Conservation (phyloP, 2,888 invertebrate genomes). For the Nycteola revayana region DNA sequence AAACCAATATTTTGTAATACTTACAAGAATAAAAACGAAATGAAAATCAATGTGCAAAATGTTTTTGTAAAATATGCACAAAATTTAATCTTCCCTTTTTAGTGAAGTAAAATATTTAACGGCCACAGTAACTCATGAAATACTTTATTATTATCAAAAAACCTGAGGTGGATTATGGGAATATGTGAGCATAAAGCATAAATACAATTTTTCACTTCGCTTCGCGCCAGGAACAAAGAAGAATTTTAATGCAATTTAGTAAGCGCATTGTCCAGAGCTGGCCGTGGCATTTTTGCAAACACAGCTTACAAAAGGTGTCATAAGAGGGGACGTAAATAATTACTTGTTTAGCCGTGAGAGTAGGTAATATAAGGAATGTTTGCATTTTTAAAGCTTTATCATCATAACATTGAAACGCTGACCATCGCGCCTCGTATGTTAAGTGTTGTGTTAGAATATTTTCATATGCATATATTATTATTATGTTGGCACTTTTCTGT, state of each 20-base stretch:
- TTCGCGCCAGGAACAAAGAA: constrained; percentile 42
- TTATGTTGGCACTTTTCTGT: no score
- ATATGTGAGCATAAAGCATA: constrained; percentile 31
- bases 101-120: constrained; percentile 17
- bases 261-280: constrained; percentile 40
- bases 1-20: no score
- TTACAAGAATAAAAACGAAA: no score
- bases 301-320: constrained; percentile 45
- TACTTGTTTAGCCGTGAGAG: constrained; percentile 28
- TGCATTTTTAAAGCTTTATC: no score
- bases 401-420: no score
- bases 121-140: constrained; percentile 15
- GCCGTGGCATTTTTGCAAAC: constrained; percentile 39
- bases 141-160: constrained; percentile 25
- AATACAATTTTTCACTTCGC: constrained; percentile 53
- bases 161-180: constrained; percentile 19
- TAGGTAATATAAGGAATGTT: constrained; percentile 21
- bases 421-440: no score
- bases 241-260: constrained; percentile 67
- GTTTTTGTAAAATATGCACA: not conserved
- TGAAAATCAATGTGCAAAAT: not conserved
- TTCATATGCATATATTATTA: no score
- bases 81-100: constrained; percentile 6
- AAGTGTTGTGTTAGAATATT: no score
- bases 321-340: constrained; percentile 37